Conservation (phyloP, 2,113 vertebrate species). For the Salvelinus alpinus region DNA sequence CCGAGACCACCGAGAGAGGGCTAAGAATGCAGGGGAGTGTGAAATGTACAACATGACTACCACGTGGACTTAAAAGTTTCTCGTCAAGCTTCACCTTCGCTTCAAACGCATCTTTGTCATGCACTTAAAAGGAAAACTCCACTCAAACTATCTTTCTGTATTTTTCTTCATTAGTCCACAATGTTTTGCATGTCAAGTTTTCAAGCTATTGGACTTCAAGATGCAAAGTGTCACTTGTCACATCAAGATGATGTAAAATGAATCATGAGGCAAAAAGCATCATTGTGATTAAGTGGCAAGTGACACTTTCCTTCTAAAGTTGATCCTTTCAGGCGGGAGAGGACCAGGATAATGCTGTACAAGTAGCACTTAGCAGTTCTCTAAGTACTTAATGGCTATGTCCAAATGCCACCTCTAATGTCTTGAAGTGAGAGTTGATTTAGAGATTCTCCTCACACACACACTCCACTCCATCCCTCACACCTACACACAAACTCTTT, state of each 20-base stretch:
- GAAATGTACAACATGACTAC: constrained; percentile 3
- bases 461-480: neutral
- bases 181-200: too few relatives aligned
- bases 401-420: neutral
- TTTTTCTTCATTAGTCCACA: too few relatives aligned
- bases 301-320: too few relatives aligned
- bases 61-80: neutral
- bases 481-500: neutral
- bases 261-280: neutral
- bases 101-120: neutral
- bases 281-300: too few relatives aligned
- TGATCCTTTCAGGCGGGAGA: neutral
- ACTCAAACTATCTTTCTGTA: too few relatives aligned
- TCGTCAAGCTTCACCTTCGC: neutral
- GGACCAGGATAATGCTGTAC: neutral
- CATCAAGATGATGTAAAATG: neutral
- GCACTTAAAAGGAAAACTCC: constrained; percentile 8
- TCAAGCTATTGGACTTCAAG: too few relatives aligned
- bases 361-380: neutral
- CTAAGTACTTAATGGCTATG: neutral
- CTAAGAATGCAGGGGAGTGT: neutral
- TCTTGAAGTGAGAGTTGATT: too few relatives aligned
- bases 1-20: constrained; percentile 18
- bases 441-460: neutral
- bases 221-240: too few relatives aligned